Evolutionary conservation across 30 jellyfish, hydroid and myxozoan genomes (phyloP), one percentile per base, ranked within the genome.

Genomic region (Calvadosia cruxmelitensis): DNA sequence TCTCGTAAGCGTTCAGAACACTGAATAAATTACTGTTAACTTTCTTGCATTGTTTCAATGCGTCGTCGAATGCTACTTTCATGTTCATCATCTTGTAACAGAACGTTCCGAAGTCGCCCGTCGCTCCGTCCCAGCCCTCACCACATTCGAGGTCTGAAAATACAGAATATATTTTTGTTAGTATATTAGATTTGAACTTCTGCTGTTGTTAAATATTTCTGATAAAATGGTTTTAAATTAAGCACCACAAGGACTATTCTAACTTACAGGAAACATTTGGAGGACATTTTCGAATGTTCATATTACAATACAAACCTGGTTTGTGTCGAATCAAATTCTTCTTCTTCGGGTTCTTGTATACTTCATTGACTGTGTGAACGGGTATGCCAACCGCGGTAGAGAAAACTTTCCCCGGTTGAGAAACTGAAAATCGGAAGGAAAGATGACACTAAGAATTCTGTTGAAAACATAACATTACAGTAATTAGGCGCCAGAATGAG

Each of bases 81-180:
- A 87, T 67, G 51, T 69, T 75, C 93, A 80, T 87, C 79, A 63
- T 57, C 36, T 87, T 87, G 88, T 87, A 87, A 64, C 97, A 87
- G 70, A 87, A 87, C 28, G 97, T 87, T 53, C 97, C 97, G 63
- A 87, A 87, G 66, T 87, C 97, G 30, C 97, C 97, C 2, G 88
- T 73, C 7, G 97, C 97, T 63, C 97, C 97, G 70, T 87, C 94
- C 97, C 97, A 87, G 74, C 92, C 93, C 26, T 87, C 97, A 23
- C 97, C 97, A 48, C 97, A 87, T 28, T 87, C 94, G 33, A 87
- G 74, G 51, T 87, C 97, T 87, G 35, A 15, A 79, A 51, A 15
- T 3, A 13, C 27, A 24, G 52, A 31, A 20, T n/a, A n/a, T n/a
- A n/a, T n/a, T n/a, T n/a, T n/a, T n/a, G n/a, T n/a, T n/a, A n/a